A percentile compares a stretch with the other conserved stretches of the same genome.
These are phyloP conservation scores for Liolophura sinensis DNA, from an alignment of 1,140 invertebrate genomes.

Conservation along the genomic window DNA sequence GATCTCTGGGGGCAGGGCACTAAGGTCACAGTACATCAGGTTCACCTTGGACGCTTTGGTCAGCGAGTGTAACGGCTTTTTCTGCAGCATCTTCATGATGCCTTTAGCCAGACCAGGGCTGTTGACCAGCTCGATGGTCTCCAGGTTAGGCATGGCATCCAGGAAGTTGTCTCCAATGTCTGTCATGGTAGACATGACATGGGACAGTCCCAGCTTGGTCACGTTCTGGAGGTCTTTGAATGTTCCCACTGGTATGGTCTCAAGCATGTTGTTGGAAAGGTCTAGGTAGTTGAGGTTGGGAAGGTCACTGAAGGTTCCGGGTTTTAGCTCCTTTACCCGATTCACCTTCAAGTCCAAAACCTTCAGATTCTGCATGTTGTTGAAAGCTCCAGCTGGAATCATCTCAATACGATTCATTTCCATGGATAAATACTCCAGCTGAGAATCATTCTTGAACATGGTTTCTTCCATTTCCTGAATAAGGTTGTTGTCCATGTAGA, in stretches of 20 bases:
- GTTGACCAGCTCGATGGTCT: constrained; percentile 72
- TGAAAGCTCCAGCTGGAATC: constrained; percentile 70
- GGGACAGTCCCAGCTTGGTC: constrained; percentile 73
- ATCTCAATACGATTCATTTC: constrained; percentile 70
- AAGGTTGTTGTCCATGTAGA: constrained; percentile 47
- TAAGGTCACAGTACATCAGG: constrained; percentile 68
- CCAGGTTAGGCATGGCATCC: constrained; percentile 59
- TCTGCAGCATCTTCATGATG: constrained; percentile 61
- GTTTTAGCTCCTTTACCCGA: constrained; percentile 23
- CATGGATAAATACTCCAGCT: constrained; percentile 54
- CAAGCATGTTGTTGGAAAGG: constrained; percentile 59
- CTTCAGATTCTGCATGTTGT: constrained; percentile 71
- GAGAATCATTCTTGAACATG: constrained; percentile 34
- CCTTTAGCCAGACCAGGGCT: constrained; percentile 73
- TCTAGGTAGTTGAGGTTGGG: constrained; percentile 61
- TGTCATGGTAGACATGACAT: constrained; percentile 18
- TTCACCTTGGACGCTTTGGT: constrained; percentile 66
- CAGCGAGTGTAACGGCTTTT: constrained; percentile 39
- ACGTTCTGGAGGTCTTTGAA: constrained; percentile 56
- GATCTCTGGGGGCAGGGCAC: constrained; percentile 69
- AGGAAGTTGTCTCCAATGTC: constrained; percentile 55
- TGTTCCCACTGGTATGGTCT: constrained; percentile 41
- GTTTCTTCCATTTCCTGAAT: constrained; percentile 40
- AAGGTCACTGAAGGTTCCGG: constrained; percentile 34
- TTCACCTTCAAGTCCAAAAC: constrained; percentile 63